Conservation (phyloP, 2,797 vertebrate genomes). For the Sebastes melanostomus region DNA sequence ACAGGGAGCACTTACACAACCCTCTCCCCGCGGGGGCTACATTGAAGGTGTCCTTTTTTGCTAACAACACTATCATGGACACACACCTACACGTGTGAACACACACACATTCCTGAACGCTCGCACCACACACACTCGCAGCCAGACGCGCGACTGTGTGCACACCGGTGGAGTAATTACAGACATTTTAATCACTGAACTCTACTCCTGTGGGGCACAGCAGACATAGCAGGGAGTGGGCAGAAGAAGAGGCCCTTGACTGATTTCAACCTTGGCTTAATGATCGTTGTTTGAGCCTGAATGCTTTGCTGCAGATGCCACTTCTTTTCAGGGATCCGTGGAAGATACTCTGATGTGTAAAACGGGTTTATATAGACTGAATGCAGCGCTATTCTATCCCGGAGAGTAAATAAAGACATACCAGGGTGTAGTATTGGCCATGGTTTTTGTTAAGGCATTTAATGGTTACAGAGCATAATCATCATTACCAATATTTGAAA, state of each 20-base stretch:
- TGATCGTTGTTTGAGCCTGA: conserved; percentile 65
- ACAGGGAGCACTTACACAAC: conserved; percentile 60
- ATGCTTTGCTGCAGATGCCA: conserved; percentile 60
- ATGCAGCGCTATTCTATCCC: neutral
- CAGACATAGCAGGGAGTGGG: conserved; percentile 54
- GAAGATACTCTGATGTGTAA: conserved; percentile 10
- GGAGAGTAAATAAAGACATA: neutral
- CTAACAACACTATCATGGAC: conserved; percentile 46
- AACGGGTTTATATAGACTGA: neutral
- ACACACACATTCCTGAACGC: conserved; percentile 8
- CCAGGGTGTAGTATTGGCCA: neutral
- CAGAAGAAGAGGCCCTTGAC: conserved; percentile 65
- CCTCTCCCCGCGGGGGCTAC: conserved; percentile 44
- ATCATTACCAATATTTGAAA: conserved; percentile 4
- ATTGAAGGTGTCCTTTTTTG: conserved; percentile 71
- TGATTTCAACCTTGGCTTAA: conserved; percentile 79
- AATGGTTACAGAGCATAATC: conserved; percentile 5
- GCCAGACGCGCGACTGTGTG: conserved; percentile 3
- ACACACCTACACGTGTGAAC: conserved; percentile 15
- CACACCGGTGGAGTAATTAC: conserved; percentile 69
- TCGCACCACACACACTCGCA: neutral
- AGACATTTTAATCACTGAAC: conserved; percentile 75
- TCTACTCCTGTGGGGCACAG: conserved; percentile 62
- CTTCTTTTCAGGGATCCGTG: conserved; percentile 29
- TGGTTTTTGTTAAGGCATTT: neutral